Base-by-base conservation (phyloP, 2,113 vertebrate genomes). In the Bubo bubo region DNA sequence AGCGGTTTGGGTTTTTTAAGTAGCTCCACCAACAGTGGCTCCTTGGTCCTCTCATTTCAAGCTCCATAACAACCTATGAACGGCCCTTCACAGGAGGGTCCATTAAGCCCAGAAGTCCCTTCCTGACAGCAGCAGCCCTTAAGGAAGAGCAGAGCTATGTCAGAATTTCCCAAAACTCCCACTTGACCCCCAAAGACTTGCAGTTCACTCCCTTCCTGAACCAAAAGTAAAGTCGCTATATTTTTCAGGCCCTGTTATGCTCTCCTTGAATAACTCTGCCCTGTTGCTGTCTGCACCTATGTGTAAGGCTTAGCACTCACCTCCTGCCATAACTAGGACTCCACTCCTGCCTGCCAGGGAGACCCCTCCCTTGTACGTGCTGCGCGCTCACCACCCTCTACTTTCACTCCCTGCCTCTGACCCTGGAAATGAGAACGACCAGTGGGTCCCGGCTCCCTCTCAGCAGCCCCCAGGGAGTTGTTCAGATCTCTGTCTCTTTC, bases 221-320 rank as follows among this genome's bases (percentile, higher is more conserved):
- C 7, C 43, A 62, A 71, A 66, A n/a, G 1, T 13, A 6, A 26
- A 55, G 4, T 6, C 32, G 47, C 50, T 24, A 0, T 37, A 0
- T 26, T 76, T 63, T 67, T 45, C n/a, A 73, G 18, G 37, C 5
- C 16, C 27, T 34, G 6, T 30, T 68, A 49, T 4, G 4, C 21
- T 72, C 58, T 64, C 50, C 34, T 20, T 56, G 35, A 10, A 0
- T 37, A 52, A 50, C 3, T 8, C 27, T 5, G 27, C 6, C 27
- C 27, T 14, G 23, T 32, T 56, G 56, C 55, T 28, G 39, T 8
- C 55, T 39, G 23, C 34, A 53, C 15, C 34, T 14, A 17, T 2
- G 27, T 9, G 18, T 32, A 35, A 43, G 27, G 22, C 35, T n/a
- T 30, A 26, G n/a, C 41, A 18, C 26, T 24, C 14, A 3, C 13